Percentiles rank a stretch among this genome's conserved stretches.
Conservation (phyloP, 2,113 vertebrate genomes). For the Lepus europaeus region DNA sequence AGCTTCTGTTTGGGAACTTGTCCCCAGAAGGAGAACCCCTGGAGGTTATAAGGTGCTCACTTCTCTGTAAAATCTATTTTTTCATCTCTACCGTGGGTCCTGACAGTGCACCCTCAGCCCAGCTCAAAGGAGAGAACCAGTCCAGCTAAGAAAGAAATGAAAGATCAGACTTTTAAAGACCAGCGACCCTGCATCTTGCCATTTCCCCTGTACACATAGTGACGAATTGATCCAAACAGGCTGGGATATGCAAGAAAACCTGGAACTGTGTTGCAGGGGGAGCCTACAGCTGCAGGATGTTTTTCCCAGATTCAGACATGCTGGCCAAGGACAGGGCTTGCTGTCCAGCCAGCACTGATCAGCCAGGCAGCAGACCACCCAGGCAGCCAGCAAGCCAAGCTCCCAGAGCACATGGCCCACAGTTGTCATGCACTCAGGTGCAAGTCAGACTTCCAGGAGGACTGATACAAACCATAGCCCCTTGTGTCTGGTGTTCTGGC, state of each 20-base stretch:
- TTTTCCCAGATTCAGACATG: constrained; percentile 54
- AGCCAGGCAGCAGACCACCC: constrained; percentile 21
- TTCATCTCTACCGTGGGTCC: rapidly evolving
- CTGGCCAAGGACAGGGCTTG: background rate
- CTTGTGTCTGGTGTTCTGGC: background rate
- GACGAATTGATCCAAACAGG: background rate
- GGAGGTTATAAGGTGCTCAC: background rate
- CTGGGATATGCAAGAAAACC: background rate
- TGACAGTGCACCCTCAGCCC: rapidly evolving
- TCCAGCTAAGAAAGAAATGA: background rate
- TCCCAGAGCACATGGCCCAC: background rate
- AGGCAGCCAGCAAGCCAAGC: rapidly evolving
- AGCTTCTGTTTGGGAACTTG: background rate
- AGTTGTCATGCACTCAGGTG: background rate
- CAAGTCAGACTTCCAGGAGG: background rate
- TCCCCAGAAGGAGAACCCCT: background rate
- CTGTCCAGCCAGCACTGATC: background rate
- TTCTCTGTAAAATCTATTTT: background rate
- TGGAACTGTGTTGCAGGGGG: background rate
- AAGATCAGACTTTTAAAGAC: background rate
- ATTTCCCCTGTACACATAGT: background rate
- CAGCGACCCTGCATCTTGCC: background rate
- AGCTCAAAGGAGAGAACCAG: background rate
- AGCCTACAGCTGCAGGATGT: constrained; percentile 24
- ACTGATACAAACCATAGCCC: rapidly evolving